These are phyloP conservation scores for Pogonognathellus flavescens DNA, from an alignment of 1,140 invertebrate genomes.

Conservation along the genomic window DNA sequence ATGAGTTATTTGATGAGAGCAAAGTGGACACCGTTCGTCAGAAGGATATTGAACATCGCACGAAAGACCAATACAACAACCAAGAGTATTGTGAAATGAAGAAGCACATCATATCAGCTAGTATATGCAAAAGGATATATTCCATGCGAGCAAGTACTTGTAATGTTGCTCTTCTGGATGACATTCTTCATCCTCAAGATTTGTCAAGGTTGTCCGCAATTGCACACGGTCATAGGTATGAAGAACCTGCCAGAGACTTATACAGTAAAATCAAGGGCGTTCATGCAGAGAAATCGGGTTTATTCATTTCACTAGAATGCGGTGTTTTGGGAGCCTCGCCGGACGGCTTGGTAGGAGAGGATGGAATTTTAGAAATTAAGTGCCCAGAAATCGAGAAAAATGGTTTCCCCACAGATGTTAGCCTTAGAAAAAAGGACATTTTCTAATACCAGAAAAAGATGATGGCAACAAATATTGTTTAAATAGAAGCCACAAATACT, in stretches of 20 bases:
- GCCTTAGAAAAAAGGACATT: neutral
- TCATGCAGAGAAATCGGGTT: neutral
- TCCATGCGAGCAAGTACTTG: neutral
- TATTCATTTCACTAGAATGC: conserved; percentile 9
- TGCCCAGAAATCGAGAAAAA: neutral
- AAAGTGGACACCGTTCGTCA: neutral
- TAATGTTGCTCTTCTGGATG: neutral
- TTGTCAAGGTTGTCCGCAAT: neutral
- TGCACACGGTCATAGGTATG: neutral
- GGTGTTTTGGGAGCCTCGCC: neutral
- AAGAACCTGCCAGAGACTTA: neutral
- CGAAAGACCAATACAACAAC: neutral
- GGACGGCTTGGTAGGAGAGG: neutral
- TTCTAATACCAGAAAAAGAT: neutral
- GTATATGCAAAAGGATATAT: neutral
- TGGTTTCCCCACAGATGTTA: neutral
- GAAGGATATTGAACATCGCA: neutral
- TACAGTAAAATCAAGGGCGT: neutral
- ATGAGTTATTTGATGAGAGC: neutral
- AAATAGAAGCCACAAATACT: neutral
- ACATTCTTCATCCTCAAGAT: neutral
- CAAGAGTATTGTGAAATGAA: conserved; percentile 29
- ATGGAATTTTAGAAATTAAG: neutral
- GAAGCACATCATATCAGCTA: conserved; percentile 48
- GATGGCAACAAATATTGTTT: neutral